Conservation (phyloP, 2,797 vertebrate species). For the Alcedo atthis region DNA sequence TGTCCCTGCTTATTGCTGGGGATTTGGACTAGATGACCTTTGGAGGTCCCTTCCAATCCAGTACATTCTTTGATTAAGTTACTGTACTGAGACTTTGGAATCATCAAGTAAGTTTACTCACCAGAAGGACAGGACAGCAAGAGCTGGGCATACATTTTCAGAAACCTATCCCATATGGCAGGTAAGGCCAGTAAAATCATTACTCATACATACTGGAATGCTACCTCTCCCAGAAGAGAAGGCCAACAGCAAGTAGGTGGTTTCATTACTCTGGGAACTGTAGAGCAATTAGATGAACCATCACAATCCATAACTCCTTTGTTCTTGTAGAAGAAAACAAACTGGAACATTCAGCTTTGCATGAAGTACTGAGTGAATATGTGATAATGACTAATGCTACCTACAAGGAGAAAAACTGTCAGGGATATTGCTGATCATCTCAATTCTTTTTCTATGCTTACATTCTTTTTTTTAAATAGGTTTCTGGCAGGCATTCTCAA, state of each 20-base stretch:
- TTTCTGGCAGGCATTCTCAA: not conserved
- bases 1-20: too few species aligned
- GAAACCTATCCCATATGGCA: not conserved
- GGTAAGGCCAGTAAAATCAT: not conserved
- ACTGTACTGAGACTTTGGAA: not conserved
- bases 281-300: not conserved
- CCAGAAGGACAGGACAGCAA: not conserved
- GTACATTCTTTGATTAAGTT: not conserved
- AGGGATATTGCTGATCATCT: not conserved
- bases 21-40: too few species aligned
- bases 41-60: too few species aligned
- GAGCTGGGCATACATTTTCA: not conserved
- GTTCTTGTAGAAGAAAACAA: not conserved
- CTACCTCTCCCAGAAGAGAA: not conserved
- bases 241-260: fast-evolving
- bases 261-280: not conserved
- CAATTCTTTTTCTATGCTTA: not conserved
- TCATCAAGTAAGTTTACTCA: not conserved
- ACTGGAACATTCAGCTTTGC: fast-evolving
- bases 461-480: not conserved
- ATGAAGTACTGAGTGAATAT: not conserved
- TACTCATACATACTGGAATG: not conserved
- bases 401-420: not conserved
- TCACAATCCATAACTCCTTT: not conserved
- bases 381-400: not conserved